A percentile compares a stretch with the other conserved stretches of the same genome.
Conservation (phyloP, 2,113 vertebrate genomes). For the Hipposideros armiger region DNA sequence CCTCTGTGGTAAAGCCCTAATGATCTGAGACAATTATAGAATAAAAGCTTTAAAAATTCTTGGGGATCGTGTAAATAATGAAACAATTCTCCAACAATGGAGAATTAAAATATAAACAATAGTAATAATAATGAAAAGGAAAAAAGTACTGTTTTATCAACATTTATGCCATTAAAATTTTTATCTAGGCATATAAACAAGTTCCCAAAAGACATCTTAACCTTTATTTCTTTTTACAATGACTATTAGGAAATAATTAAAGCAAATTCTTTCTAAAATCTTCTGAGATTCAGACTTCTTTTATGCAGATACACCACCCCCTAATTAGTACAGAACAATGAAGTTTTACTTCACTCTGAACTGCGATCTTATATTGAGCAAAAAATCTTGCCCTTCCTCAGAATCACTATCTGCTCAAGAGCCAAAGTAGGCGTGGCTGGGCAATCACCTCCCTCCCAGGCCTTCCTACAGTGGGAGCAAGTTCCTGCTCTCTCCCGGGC, state of each 20-base stretch:
- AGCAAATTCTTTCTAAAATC: constrained; percentile 47
- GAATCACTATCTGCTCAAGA: background rate
- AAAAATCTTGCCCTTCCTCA: background rate
- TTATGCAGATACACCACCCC: background rate
- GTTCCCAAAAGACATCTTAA: constrained; percentile 48
- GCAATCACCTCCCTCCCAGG: too few species aligned
- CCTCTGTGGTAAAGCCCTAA: background rate
- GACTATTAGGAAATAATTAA: constrained; percentile 67
- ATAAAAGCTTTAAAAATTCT: constrained; percentile 28
- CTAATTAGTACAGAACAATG: constrained; percentile 66
- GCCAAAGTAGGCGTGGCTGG: background rate
- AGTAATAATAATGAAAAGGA: background rate
- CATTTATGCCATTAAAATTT: constrained; percentile 39
- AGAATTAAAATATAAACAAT: background rate
- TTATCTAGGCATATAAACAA: constrained; percentile 54
- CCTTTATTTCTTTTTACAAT: background rate
- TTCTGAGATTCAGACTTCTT: constrained; percentile 22
- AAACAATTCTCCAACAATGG: background rate
- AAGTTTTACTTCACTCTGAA: constrained; percentile 63
- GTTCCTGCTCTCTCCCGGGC: background rate
- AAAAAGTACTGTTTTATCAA: background rate
- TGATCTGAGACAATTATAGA: background rate
- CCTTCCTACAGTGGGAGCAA: background rate
- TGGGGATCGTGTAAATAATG: background rate
- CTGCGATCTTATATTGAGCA: background rate